Evolutionary conservation across 2,797 vertebrate species (phyloP), one percentile per base, ranked within the genome.

Genomic region (Hapalemur alaotrensis): DNA sequence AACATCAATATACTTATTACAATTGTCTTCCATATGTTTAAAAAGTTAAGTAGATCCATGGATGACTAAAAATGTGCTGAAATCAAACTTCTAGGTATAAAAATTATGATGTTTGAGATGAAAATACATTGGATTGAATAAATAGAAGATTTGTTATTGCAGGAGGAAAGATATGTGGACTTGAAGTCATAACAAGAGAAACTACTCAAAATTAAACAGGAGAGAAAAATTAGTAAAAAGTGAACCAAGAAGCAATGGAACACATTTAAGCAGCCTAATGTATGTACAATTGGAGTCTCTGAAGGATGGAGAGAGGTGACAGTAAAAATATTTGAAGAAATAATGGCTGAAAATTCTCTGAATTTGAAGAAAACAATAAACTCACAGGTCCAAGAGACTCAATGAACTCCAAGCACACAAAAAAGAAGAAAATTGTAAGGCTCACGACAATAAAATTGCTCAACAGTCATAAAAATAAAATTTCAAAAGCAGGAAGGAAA

Each of bases 51-150:
- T 61, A 63, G 52, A 91, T 3, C 85, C 25, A 72, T 32, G 32
- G 17, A n/a, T 92, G 46, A 86, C 43, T 95, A 18, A 90, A 95
- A 88, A 76, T 63, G 65, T 65, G 75, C n/a, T 91, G 30, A 78
- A 70, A 41, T 95, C 3, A 92, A 86, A 82, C 32, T 73, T 83
- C 20, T 20, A 76, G 28, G 87, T 38, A 81, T 50, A 92, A 95
- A 89, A 82, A 70, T 65, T 32, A 18, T 0, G 65, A 4, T 54
- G 7, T 85, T 30, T 87, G 25, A 76, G 23, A 48, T 93, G 14
- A 95, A 93, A 91, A 70, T 30, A 57, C 7, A 67, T 35, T 81
- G 18, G 28, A 59, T 41, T n/a, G 12, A 38, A 93, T 89, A 86
- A 54, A n/a, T 6, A 91, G 12, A 28, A 79, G 22, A 69, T 88